A percentile compares a stretch with the other conserved stretches of the same genome.
These are phyloP conservation scores for Cladorhizidae sp. DNA, from an alignment of 37 sponge, comb jelly and placozoan genomes.

Conservation along the genomic window DNA sequence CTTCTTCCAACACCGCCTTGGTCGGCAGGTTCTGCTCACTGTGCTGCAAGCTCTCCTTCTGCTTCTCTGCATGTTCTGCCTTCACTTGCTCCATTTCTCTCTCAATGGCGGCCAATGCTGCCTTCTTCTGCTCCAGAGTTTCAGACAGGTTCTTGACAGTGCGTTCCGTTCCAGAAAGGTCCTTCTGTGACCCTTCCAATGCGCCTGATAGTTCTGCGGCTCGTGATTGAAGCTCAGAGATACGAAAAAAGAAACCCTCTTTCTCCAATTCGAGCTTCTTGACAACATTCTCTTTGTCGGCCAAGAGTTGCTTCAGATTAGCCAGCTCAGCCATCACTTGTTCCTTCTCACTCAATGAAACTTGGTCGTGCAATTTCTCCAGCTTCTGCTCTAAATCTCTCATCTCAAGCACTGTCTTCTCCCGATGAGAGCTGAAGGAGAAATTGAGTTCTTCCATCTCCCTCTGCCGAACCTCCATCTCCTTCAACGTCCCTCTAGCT, in stretches of 20 bases:
- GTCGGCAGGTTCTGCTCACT: slow-evolving; percentile 12
- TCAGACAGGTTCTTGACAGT: slow-evolving; percentile 31
- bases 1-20: background rate
- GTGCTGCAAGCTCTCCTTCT: slow-evolving; percentile 25
- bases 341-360: background rate
- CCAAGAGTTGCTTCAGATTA: background rate
- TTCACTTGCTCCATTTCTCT: slow-evolving; percentile 20
- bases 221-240: slow-evolving; percentile 8
- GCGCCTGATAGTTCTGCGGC: slow-evolving; percentile 36
- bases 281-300: background rate
- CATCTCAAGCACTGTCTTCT: background rate
- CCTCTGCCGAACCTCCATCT: background rate
- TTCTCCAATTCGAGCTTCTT: slow-evolving; percentile 8
- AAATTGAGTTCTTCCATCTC: slow-evolving; percentile 1
- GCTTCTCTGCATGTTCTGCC: slow-evolving; percentile 15
- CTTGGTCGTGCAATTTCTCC: background rate
- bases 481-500: slow-evolving; percentile 8
- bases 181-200: slow-evolving; percentile 47
- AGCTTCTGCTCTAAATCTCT: background rate
- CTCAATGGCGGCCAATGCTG: background rate
- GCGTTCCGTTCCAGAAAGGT: background rate
- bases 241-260: background rate
- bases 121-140: slow-evolving; percentile 31
- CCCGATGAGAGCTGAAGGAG: background rate
- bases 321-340: background rate